phyloP scores from a whole-genome alignment of 2,888 invertebrate genomes.

The Thymelicus sylvestris region DNA sequence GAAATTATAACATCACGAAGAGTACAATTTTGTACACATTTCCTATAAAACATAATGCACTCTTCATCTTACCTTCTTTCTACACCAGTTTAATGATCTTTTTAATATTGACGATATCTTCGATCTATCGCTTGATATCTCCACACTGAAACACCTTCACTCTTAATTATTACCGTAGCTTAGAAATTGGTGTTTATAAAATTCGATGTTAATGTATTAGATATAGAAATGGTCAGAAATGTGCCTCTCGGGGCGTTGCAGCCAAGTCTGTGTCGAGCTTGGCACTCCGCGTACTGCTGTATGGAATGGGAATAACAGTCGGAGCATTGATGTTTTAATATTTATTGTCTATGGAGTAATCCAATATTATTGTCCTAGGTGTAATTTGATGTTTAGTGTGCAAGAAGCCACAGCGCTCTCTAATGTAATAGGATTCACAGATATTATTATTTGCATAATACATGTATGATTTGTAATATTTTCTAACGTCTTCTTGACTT shows the following conservation, averaged over 20 bases:
- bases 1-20: too few species aligned
- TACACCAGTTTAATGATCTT: neutral
- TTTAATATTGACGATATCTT: neutral
- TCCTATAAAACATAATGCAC: neutral
- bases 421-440: constrained; percentile 5
- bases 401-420: neutral
- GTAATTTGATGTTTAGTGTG: constrained; percentile 25
- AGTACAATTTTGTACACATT: too few species aligned
- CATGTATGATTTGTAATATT: too few species aligned
- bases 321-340: constrained; percentile 12
- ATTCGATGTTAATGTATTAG: neutral
- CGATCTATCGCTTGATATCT: neutral
- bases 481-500: too few species aligned
- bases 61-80: neutral
- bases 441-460: neutral
- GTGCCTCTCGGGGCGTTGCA: neutral
- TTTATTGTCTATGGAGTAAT: constrained; percentile 6
- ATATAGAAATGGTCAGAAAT: neutral
- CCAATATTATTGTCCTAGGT: constrained; percentile 6
- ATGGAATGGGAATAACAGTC: constrained; percentile 1
- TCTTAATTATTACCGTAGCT: neutral
- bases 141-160: neutral
- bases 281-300: neutral
- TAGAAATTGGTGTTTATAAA: neutral
- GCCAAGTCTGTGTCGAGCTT: neutral